phyloP scores from a whole-genome alignment of 2,888 invertebrate genomes.

The Aspidiotus destructor region DNA sequence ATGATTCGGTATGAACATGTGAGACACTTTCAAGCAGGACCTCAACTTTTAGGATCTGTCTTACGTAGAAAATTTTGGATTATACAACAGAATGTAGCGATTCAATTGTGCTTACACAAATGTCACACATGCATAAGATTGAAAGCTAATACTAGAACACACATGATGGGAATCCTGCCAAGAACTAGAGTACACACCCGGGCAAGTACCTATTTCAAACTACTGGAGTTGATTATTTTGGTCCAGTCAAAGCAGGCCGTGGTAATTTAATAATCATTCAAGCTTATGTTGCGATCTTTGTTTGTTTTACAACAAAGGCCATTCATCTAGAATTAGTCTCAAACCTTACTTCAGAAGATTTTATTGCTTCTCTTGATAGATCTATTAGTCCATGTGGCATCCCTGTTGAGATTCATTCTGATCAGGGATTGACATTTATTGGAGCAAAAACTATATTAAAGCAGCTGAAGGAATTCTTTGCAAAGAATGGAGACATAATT shows the following conservation, averaged over 20 bases:
- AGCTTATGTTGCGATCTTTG: slow-evolving; percentile 38
- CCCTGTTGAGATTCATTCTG: slow-evolving; percentile 38
- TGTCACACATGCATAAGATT: background rate
- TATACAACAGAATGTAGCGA: background rate
- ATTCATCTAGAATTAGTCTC: slow-evolving; percentile 40
- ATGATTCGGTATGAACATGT: background rate
- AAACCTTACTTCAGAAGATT: slow-evolving; percentile 39
- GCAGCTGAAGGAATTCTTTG: slow-evolving; percentile 30
- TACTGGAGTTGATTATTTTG: slow-evolving; percentile 5
- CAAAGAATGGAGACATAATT: background rate
- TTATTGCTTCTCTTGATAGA: slow-evolving; percentile 39
- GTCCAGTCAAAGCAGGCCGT: background rate
- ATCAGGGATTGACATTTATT: slow-evolving; percentile 40
- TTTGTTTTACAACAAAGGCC: slow-evolving; percentile 40
- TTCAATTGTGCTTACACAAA: background rate
- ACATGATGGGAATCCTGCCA: background rate
- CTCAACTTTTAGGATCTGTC: background rate
- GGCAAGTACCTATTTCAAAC: background rate
- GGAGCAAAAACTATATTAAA: slow-evolving; percentile 38
- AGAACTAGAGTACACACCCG: background rate
- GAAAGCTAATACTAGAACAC: background rate
- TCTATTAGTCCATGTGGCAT: slow-evolving; percentile 39
- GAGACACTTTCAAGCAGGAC: background rate
- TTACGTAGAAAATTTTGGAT: background rate
- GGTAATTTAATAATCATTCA: slow-evolving; percentile 24